Evolutionary conservation across 2,113 vertebrate species (phyloP), one percentile per base, ranked within the genome.

Genomic region (Triplophysa dalaica): DNA sequence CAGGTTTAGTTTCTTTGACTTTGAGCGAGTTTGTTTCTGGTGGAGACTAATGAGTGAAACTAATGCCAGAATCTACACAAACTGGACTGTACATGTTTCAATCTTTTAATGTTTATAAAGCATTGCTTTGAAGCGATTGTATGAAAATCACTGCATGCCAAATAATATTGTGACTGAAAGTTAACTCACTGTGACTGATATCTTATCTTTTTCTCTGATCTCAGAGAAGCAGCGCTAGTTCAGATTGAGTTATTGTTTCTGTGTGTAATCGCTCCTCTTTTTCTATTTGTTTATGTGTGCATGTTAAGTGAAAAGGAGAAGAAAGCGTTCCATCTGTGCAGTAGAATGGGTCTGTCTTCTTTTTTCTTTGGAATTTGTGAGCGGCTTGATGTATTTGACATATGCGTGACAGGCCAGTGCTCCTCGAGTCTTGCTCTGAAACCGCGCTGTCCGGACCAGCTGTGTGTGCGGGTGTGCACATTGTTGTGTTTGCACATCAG

Each of bases 371-470:
- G 90, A 94, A 95, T 95, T 93, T 94, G 90, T 90, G 92, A 95
- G 89, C 77, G 84, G 88, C 90, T 94, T 94, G 95, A 94, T 94
- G 90, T 88, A 93, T 96, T 94, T 95, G 95, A 94, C 95, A 95
- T 86, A 81, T 87, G 89, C 85, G 89, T 95, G 95, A 94, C 94
- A 92, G 93, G 88, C 87, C 78, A 82, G 88, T 91, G 87, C 90
- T 88, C 83, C 89, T 90, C 87, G 90, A 92, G 90, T 87, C 87
- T 90, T 90, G 90, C 87, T 88, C 88, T 88, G 73, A 91, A 86
- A 81, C 89, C 74, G 66, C 83, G 90, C 92, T 90, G 76, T 61
- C 87, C 89, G 90, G 87, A 90, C 92, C 87, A 90, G 92, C 92
- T 91, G 91, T 85, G 93, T 86, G 84, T 90, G 90, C 92, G 80